Conservation (phyloP, 2,888 invertebrate genomes). For the Leptarthrus brevirostris region DNA sequence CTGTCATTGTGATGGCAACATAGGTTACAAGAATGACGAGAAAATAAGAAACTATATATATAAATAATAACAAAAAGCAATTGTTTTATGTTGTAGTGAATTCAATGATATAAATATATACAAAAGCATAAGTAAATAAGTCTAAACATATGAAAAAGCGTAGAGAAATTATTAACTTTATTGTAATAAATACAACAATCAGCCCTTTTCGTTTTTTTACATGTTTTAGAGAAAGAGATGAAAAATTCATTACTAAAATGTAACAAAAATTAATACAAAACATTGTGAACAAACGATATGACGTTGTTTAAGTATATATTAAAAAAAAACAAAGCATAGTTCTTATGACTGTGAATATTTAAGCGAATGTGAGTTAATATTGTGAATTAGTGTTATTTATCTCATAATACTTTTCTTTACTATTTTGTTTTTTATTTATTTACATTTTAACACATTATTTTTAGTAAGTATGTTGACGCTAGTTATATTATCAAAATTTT, state of each 20-base stretch:
- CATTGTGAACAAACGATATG: slow-evolving; percentile 44
- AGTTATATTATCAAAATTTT: background rate
- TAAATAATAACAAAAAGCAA: slow-evolving; percentile 42
- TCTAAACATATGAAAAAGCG: slow-evolving; percentile 17
- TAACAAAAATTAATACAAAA: slow-evolving; percentile 34
- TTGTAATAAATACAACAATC: slow-evolving; percentile 49
- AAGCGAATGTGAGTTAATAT: slow-evolving; percentile 46
- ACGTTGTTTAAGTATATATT: slow-evolving; percentile 43
- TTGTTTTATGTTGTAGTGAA: slow-evolving; percentile 46
- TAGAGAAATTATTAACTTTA: slow-evolving; percentile 30
- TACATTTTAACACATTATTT: slow-evolving; percentile 7
- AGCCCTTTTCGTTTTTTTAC: slow-evolving; percentile 48
- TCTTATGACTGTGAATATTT: slow-evolving; percentile 58
- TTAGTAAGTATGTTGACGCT: too few species aligned
- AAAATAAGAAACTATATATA: slow-evolving; percentile 12
- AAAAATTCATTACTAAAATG: slow-evolving; percentile 50
- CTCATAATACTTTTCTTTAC: background rate
- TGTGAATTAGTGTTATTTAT: slow-evolving; percentile 42
- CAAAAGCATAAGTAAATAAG: slow-evolving; percentile 18
- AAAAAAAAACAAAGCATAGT: slow-evolving; percentile 56
- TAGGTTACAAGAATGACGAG: slow-evolving; percentile 12
- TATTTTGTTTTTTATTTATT: slow-evolving; percentile 28
- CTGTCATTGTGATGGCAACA: slow-evolving; percentile 1
- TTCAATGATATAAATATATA: slow-evolving; percentile 39
- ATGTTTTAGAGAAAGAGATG: slow-evolving; percentile 51